These are phyloP conservation scores for Microvelia longipes DNA, from an alignment of 1,140 invertebrate species.

Conservation along the genomic window DNA sequence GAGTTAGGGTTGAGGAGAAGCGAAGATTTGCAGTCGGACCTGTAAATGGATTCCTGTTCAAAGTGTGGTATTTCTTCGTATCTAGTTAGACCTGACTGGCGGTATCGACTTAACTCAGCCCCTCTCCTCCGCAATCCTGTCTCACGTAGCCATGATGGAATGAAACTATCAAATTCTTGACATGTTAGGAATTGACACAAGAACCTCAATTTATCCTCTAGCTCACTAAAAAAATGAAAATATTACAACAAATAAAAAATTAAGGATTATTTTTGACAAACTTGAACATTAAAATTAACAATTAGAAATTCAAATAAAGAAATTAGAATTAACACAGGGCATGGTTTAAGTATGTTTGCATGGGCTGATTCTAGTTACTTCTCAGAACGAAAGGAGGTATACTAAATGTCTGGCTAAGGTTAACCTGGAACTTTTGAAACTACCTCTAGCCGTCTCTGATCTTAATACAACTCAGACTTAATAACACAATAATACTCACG, in stretches of 20 bases:
- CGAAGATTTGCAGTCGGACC: not conserved
- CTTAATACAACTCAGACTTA: not conserved
- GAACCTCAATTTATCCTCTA: constrained; percentile 61
- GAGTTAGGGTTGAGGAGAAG: constrained; percentile 19
- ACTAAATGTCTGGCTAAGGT: too few species aligned
- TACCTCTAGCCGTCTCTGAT: not conserved
- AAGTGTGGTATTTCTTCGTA: constrained; percentile 69
- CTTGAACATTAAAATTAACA: too few species aligned
- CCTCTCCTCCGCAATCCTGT: constrained; percentile 64
- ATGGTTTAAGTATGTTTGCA: too few species aligned
- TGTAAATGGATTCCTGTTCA: constrained; percentile 37
- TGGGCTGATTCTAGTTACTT: not conserved
- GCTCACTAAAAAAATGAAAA: constrained; percentile 37
- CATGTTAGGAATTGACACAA: constrained; percentile 77
- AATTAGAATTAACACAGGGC: too few species aligned
- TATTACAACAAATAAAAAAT: not conserved
- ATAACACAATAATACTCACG: not conserved
- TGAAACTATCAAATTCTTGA: constrained; percentile 63
- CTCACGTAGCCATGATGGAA: constrained; percentile 57
- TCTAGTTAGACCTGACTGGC: constrained; percentile 60
- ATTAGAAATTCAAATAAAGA: too few species aligned
- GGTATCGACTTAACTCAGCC: constrained; percentile 64
- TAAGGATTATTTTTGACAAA: too few species aligned
- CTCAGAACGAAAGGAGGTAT: not conserved
- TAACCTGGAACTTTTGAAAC: too few species aligned